Conservation (phyloP, 2,797 vertebrate species). For the Rhyacichthys aspro region DNA sequence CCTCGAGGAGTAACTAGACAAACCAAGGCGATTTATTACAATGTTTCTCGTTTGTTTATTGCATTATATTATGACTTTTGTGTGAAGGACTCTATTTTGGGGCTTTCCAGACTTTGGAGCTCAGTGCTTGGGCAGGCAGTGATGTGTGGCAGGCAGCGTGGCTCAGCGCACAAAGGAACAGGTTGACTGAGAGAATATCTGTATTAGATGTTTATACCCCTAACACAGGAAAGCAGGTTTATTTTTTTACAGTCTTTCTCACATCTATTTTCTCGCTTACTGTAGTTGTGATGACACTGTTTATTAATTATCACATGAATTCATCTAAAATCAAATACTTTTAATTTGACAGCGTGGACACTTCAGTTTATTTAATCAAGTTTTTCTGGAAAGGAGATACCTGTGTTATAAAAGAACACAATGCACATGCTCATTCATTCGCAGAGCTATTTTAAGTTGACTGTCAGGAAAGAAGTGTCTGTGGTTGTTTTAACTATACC, state of each 20-base stretch:
- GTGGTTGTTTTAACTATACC: conserved; percentile 58
- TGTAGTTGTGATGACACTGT: no score
- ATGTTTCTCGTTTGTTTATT: neutral
- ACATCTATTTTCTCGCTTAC: no score
- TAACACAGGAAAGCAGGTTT: neutral
- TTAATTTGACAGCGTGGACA: no score
- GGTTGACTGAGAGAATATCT: conserved; percentile 55
- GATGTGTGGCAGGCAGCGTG: conserved; percentile 45
- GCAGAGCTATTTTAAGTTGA: conserved; percentile 58
- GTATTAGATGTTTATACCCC: conserved; percentile 19
- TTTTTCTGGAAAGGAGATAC: neutral
- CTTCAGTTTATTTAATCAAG: no score
- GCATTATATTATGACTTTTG: neutral
- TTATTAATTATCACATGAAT: no score
- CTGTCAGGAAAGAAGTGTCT: conserved; percentile 61
- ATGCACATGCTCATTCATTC: conserved; percentile 54
- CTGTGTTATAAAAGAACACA: conserved; percentile 32
- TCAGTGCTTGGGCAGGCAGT: conserved; percentile 22
- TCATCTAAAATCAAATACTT: no score
- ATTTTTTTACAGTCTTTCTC: no score
- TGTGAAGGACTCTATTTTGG: neutral
- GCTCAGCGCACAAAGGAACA: conserved; percentile 67
- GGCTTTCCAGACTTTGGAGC: conserved; percentile 14
- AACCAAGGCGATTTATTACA: neutral
- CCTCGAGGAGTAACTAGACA: conserved; percentile 1